Base-by-base conservation (phyloP, 2,113 vertebrate species). In the Epinephelus moara region DNA sequence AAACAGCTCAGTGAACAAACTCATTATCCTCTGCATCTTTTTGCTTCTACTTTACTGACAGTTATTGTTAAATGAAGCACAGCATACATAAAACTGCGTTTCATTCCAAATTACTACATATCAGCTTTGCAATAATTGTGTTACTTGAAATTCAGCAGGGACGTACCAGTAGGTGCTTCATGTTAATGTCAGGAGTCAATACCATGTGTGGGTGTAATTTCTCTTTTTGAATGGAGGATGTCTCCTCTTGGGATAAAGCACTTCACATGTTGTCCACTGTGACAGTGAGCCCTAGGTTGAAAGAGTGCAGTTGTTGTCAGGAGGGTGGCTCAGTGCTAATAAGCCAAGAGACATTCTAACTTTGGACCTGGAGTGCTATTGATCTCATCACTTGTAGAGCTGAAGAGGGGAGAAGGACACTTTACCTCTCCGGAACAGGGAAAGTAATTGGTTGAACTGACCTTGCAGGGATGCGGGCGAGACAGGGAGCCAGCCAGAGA, bases 371-470 rank as follows among this genome's bases (percentile, higher is more conserved):
- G 77, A 91, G 63, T 59, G 56, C 61, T 88, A 91, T 88, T 85
- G 89, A 90, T 92, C 59, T 53, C 75, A 53, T 74, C 76, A 60
- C 83, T 75, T 86, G 61, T 50, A 69, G 62, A 10, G 13, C 52
- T 69, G 33, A 59, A 76, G 78, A 75, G 78, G 67, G 53, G 18
- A 75, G 82, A 75, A 85, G 78, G 82, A 90, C 62, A 78, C 61
- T 78, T 75, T 53, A 75, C 62, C 45, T 68, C 67, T 67, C 6
- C 47, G 63, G 64, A 61, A 83, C 42, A 80, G 80, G 56, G 57
- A 68, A 75, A 77, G 75, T 78, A 82, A 89, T 87, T 89, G 85
- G 73, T 18, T 66, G 27, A 63, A 27, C 27, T 82, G 85, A 88
- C 82, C 89, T 84, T 81, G 83, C n/a, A 69, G 64, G 57, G 63